Percentiles rank a stretch among this genome's conserved stretches.
phyloP scores from a whole-genome alignment of 2,113 vertebrate genomes.

The Epinephelus moara region DNA sequence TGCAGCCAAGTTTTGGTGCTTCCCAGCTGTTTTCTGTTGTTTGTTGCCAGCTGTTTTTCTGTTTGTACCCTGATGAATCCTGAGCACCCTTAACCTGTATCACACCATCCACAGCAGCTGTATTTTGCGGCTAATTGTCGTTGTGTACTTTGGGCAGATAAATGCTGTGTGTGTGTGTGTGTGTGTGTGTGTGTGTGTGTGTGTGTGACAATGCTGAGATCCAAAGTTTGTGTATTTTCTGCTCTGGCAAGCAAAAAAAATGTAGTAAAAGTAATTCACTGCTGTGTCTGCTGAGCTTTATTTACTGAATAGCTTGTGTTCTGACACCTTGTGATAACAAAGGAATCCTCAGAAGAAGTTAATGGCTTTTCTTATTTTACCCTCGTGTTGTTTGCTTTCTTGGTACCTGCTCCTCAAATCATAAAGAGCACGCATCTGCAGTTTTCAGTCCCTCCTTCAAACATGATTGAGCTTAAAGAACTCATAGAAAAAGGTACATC shows the following conservation, averaged over 20 bases:
- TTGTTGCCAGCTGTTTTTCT: neutral
- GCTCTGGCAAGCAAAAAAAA: neutral
- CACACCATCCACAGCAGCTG: neutral
- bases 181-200: too few relatives aligned
- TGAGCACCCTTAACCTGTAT: neutral
- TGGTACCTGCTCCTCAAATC: neutral
- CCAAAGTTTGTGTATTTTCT: neutral
- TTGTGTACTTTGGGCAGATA: neutral
- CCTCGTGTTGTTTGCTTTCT: neutral
- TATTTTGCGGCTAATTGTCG: neutral
- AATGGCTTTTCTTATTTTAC: constrained; percentile 1
- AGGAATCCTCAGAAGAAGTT: constrained; percentile 8
- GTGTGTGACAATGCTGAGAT: neutral
- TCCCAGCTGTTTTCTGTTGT: neutral
- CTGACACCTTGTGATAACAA: constrained; percentile 6
- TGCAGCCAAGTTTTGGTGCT: neutral
- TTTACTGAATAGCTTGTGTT: constrained; percentile 14
- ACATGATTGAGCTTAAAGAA: neutral
- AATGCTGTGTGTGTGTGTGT: too few relatives aligned
- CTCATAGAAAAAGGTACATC: neutral
- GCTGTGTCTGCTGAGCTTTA: neutral
- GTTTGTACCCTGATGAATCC: neutral
- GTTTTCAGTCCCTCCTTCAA: neutral
- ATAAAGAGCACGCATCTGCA: neutral
- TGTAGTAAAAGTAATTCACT: neutral